Evolutionary conservation across 1,140 invertebrate genomes (phyloP), one percentile per base, ranked within the genome.

Genomic region (Trissolcus basalis): DNA sequence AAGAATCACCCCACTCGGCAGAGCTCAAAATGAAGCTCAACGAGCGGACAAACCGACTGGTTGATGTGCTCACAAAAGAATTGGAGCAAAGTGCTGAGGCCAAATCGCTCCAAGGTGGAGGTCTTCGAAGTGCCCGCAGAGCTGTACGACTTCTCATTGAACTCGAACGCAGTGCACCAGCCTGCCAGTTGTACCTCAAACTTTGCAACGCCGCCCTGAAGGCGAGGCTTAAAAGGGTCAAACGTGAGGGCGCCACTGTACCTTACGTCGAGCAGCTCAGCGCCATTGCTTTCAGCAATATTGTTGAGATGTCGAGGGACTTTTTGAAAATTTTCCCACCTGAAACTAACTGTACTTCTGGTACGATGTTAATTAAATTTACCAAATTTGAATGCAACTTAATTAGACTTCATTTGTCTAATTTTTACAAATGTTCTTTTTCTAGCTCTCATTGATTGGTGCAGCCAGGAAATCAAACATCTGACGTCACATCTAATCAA

Each of bases 401-500:
- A n/a, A n/a, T n/a, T 39, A 2, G n/a, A 11, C 9, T 39, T 39
- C n/a, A n/a, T n/a, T n/a, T n/a, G 33, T 35, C 33, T 39, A 11
- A 44, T 13, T 13, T 44, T n/a, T 12, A 44, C 13, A 63, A 69
- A 4, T 48, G 45, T 19, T 41, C 14, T 13, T 44, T 27, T 64
- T 75, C 45, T 82, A 94, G 96, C 94, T 70, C 93, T 97, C 76
- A 92, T 97, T 69, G 94, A 97, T 0, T 98, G 97, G 97, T 93
- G 94, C 68, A 95, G 94, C 78, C 91, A 93, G 71, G 96, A 99
- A 89, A 87, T 99, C 45, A 93, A 93, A 83, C 91, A 92, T 88
- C 93, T 95, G 82, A 96, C 90, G 84, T 93, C 90, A 87, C 94
- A 92, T 92, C 94, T 94, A 85, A 93, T 92, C 79, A 97, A 92